Percentiles rank a stretch among this genome's conserved stretches.
These are phyloP conservation scores for Hydrolagus colliei DNA, from an alignment of 2,797 vertebrate species.

Conservation along the genomic window DNA sequence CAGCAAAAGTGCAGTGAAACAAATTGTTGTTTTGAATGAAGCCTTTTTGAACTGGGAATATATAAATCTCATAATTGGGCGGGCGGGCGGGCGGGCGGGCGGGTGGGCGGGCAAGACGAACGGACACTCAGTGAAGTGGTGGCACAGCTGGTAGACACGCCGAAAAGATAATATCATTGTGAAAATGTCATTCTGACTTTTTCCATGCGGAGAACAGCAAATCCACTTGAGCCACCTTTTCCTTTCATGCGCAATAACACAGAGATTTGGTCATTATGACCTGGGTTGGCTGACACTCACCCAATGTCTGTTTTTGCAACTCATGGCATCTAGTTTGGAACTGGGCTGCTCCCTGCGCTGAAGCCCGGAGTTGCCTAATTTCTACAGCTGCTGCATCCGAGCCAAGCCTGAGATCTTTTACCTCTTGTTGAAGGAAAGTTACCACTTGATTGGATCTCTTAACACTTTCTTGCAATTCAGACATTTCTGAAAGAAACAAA, in stretches of 20 bases:
- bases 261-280: constrained; percentile 63
- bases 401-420: constrained; percentile 47
- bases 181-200: constrained; percentile 31
- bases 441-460: constrained; percentile 48
- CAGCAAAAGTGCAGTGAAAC: neutral
- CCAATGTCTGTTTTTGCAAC: constrained; percentile 54
- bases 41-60: neutral
- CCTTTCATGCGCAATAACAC: neutral
- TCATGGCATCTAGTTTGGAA: constrained; percentile 53
- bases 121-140: neutral
- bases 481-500: constrained; percentile 52
- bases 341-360: constrained; percentile 49
- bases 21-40: neutral
- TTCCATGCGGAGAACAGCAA: neutral
- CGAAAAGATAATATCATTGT: neutral
- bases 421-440: constrained; percentile 51
- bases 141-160: too few relatives aligned
- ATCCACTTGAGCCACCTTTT: neutral
- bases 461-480: constrained; percentile 52
- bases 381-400: constrained; percentile 48
- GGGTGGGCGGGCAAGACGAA: too few relatives aligned
- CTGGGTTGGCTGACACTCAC: constrained; percentile 43
- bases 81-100: too few relatives aligned
- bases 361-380: constrained; percentile 54
- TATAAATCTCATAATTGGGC: neutral